These are phyloP conservation scores for Metridium senile DNA, from an alignment of 92 coral and sea anemone species.

Conservation along the genomic window DNA sequence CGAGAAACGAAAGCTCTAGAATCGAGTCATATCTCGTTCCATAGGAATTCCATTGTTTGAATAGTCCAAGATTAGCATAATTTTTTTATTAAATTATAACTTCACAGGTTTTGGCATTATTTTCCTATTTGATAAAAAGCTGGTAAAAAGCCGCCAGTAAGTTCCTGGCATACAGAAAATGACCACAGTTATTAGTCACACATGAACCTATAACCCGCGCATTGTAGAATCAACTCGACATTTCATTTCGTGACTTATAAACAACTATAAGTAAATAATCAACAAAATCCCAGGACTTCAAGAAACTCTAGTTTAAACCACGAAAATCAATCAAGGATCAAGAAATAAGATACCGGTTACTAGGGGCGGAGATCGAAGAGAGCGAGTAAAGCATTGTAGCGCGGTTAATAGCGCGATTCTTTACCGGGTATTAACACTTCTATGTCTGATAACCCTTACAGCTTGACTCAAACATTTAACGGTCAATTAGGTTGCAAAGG, in stretches of 20 bases:
- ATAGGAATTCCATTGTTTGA: background rate
- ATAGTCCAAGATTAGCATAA: background rate
- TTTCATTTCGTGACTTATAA: slow-evolving; percentile 26
- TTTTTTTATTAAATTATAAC: background rate
- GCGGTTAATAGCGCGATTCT: background rate
- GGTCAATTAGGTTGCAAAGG: slow-evolving; percentile 26
- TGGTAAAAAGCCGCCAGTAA: background rate
- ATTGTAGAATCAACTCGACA: background rate
- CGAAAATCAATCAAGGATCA: background rate
- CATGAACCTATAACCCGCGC: background rate
- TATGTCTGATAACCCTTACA: slow-evolving; percentile 31
- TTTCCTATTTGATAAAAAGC: background rate
- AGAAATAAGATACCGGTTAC: background rate
- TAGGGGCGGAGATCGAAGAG: slow-evolving; percentile 12
- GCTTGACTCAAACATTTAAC: slow-evolving; percentile 35
- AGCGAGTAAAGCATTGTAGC: background rate
- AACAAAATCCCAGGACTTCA: background rate
- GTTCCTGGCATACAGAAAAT: background rate
- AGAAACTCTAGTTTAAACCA: background rate
- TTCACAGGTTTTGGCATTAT: background rate
- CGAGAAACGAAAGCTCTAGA: background rate
- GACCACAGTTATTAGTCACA: background rate
- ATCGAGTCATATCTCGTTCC: background rate
- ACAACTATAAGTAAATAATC: slow-evolving; percentile 4
- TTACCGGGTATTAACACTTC: slow-evolving; percentile 18